phyloP scores from a whole-genome alignment of 2,888 invertebrate genomes.

The Dryococelus australis region DNA sequence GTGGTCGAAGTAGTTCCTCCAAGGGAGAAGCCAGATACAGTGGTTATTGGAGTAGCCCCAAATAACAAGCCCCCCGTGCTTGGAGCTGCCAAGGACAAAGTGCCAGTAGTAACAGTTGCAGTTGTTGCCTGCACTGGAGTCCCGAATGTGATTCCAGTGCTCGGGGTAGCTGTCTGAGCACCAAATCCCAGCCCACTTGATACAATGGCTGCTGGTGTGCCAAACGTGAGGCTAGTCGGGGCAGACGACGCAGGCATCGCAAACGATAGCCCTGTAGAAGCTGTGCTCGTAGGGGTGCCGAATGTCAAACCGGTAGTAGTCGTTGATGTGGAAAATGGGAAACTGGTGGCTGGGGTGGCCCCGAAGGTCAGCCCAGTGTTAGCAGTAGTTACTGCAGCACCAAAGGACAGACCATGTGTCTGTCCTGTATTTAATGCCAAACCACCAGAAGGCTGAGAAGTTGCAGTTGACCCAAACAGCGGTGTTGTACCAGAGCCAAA shows the following conservation, averaged over 20 bases:
- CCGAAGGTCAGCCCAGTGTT: constrained; percentile 4
- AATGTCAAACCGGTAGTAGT: constrained; percentile 40
- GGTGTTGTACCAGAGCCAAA: constrained; percentile 53
- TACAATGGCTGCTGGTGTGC: constrained; percentile 43
- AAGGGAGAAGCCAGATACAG: constrained; percentile 11
- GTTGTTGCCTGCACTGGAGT: constrained; percentile 50
- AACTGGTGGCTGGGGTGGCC: background rate
- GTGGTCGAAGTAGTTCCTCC: constrained; percentile 21
- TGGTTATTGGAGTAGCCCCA: constrained; percentile 31
- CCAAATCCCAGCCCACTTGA: constrained; percentile 54
- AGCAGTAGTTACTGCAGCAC: constrained; percentile 32
- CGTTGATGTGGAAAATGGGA: constrained; percentile 29
- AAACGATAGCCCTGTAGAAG: constrained; percentile 39
- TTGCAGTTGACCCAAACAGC: constrained; percentile 37
- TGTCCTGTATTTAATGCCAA: constrained; percentile 31
- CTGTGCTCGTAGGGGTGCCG: constrained; percentile 36
- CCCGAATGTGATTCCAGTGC: constrained; percentile 55
- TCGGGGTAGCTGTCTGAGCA: constrained; percentile 43
- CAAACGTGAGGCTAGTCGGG: constrained; percentile 38
- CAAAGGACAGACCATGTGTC: constrained; percentile 37
- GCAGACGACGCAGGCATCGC: constrained; percentile 36
- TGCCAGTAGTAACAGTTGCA: constrained; percentile 54
- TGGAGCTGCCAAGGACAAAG: constrained; percentile 38
- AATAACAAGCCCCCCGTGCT: constrained; percentile 17
- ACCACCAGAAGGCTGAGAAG: constrained; percentile 31